Evolutionary conservation across 2,797 vertebrate genomes (phyloP).

Genomic region (Amblyraja radiata): DNA sequence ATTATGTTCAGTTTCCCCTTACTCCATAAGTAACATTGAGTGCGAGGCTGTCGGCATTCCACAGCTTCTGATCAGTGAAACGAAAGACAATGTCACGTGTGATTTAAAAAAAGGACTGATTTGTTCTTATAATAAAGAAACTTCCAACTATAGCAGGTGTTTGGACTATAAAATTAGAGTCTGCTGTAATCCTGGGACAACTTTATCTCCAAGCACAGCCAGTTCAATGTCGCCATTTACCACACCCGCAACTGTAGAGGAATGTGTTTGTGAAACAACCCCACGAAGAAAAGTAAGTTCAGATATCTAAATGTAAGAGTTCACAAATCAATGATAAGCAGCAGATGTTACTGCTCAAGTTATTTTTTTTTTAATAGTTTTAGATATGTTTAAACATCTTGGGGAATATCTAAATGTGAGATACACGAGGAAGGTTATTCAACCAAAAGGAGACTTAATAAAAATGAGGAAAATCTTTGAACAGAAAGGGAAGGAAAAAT

Average conservation of each 20-base stretch:
- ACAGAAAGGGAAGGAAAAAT: background rate
- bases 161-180: slow-evolving; percentile 19
- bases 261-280: background rate
- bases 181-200: background rate
- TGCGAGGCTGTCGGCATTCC: background rate
- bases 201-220: too few species aligned
- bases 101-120: background rate
- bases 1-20: background rate
- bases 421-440: background rate
- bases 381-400: background rate
- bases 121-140: background rate
- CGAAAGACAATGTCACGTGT: background rate
- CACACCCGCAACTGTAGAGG: background rate
- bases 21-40: background rate
- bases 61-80: background rate
- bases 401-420: background rate
- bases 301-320: background rate
- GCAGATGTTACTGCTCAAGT: background rate
- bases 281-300: background rate
- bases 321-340: background rate
- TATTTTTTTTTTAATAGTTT: background rate
- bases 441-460: background rate
- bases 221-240: background rate
- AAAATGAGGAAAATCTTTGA: background rate
- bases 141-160: background rate